These are phyloP conservation scores for Oopsacas minuta DNA, from an alignment of 37 sponge, comb jelly and placozoan genomes.

Conservation along the genomic window DNA sequence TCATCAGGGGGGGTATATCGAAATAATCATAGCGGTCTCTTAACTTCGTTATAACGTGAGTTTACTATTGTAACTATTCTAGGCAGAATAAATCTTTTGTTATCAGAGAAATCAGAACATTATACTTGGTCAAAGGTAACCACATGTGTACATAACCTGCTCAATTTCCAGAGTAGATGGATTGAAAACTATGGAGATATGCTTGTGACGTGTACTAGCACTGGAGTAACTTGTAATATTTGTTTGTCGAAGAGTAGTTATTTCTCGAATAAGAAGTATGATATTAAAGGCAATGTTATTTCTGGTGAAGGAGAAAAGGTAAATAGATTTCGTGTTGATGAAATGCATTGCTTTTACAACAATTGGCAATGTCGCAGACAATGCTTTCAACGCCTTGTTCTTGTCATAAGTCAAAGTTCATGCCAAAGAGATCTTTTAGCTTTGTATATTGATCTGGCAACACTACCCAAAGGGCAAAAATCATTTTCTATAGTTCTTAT, in stretches of 20 bases:
- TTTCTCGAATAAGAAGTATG: conserved; percentile 57
- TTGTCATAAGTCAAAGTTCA: too few relatives aligned
- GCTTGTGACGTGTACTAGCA: conserved; percentile 24
- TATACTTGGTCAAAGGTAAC: conserved; percentile 75
- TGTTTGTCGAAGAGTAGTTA: conserved; percentile 33
- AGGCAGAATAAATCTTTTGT: neutral
- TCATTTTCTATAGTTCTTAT: too few relatives aligned
- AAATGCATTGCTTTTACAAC: too few relatives aligned
- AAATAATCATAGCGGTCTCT: too few relatives aligned
- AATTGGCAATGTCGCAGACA: too few relatives aligned
- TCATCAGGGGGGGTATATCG: too few relatives aligned
- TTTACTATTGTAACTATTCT: too few relatives aligned
- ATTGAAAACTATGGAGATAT: conserved; percentile 71
- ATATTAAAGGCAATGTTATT: conserved; percentile 47
- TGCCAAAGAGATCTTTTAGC: too few relatives aligned
- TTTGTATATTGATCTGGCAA: too few relatives aligned
- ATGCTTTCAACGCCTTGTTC: too few relatives aligned
- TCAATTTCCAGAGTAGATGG: conserved; percentile 52
- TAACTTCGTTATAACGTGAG: neutral
- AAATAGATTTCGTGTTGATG: neutral
- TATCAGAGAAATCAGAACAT: conserved; percentile 43
- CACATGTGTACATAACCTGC: conserved; percentile 60
- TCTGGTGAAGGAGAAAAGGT: conserved; percentile 35
- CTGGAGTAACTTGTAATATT: neutral
- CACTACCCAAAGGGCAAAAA: too few relatives aligned